Conservation (phyloP, 2,113 vertebrate genomes). For the Procavia capensis region DNA sequence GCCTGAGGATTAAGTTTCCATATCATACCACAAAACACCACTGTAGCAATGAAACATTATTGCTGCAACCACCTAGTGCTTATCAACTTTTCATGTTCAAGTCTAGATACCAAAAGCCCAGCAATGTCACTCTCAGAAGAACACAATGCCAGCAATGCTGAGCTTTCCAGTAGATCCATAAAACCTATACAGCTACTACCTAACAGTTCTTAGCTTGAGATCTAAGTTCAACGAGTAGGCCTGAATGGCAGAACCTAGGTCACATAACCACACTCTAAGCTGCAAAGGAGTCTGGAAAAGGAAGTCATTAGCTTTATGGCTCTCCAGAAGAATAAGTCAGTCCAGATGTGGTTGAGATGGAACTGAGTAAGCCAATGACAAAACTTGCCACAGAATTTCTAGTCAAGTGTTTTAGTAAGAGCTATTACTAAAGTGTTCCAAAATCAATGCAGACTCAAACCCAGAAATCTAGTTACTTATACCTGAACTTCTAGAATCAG, state of each 20-base stretch:
- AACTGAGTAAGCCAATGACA: neutral
- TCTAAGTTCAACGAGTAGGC: neutral
- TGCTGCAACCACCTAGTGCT: conserved; percentile 49
- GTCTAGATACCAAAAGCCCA: neutral
- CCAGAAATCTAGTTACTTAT: neutral
- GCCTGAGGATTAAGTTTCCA: neutral
- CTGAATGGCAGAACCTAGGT: neutral
- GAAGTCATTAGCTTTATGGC: neutral
- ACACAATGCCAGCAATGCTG: neutral
- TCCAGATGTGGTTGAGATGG: neutral
- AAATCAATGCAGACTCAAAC: conserved; percentile 18
- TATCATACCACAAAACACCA: no score
- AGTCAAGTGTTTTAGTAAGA: neutral
- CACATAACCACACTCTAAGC: neutral
- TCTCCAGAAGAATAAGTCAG: neutral
- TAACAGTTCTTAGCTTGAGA: neutral
- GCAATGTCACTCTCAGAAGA: neutral
- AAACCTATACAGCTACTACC: neutral
- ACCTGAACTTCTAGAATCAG: neutral
- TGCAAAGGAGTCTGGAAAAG: neutral
- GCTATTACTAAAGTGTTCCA: neutral
- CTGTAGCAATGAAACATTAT: neutral
- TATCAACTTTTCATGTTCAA: neutral
- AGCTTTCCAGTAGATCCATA: neutral
- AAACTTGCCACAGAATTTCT: neutral